These are phyloP conservation scores for Cryptocheilus praepositus DNA, from an alignment of 2,888 invertebrate genomes.

Conservation along the genomic window DNA sequence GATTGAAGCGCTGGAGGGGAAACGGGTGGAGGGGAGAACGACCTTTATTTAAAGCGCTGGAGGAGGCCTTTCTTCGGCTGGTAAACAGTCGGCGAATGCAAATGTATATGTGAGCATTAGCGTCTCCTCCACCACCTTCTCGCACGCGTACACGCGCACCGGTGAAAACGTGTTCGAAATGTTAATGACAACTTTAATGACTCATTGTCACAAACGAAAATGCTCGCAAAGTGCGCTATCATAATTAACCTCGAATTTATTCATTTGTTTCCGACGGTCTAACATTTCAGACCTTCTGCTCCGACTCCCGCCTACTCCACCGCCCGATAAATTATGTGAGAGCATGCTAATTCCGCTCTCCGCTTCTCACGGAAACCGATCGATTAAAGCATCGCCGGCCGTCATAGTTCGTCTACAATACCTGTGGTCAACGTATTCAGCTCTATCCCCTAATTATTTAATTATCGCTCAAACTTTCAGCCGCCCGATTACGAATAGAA, in stretches of 20 bases:
- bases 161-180: not conserved
- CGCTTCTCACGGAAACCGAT: too few relatives aligned
- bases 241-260: conserved; percentile 35
- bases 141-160: not conserved
- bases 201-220: conserved; percentile 16
- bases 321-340: too few relatives aligned
- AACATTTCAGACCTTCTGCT: conserved; percentile 11
- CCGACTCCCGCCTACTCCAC: conserved; percentile 1
- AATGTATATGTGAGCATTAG: conserved; percentile 35
- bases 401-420: too few relatives aligned
- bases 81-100: conserved; percentile 58
- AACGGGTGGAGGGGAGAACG: conserved; percentile 61
- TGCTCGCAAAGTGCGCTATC: conserved; percentile 19
- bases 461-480: too few relatives aligned
- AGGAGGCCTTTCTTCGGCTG: conserved; percentile 61
- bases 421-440: too few relatives aligned
- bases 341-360: too few relatives aligned
- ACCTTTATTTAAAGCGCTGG: conserved; percentile 69
- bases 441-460: too few relatives aligned
- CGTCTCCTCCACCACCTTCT: too few relatives aligned
- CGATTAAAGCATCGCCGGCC: too few relatives aligned
- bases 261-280: too few relatives aligned
- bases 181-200: conserved; percentile 13
- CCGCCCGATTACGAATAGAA: too few relatives aligned
- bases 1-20: conserved; percentile 67